Conservation (phyloP, 2,888 invertebrate genomes). For the Xestia xanthographa region DNA sequence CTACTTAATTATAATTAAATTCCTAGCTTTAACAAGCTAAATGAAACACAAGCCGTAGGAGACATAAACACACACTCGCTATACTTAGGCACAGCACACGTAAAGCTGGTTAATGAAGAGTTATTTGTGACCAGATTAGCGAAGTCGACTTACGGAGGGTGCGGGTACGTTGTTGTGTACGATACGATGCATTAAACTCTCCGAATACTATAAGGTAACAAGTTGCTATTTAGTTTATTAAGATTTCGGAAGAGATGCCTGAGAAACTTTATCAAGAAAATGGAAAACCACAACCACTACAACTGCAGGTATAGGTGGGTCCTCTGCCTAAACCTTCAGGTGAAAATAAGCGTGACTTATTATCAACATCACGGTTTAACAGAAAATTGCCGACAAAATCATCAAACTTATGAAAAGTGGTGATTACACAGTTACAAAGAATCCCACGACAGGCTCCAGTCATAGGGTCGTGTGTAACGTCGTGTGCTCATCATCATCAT, state of each 20-base stretch:
- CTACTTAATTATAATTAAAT: constrained; percentile 1
- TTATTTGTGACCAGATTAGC: constrained; percentile 76
- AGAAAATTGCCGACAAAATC: neutral
- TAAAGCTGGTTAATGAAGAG: constrained; percentile 75
- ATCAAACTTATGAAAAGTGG: neutral
- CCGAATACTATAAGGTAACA: neutral
- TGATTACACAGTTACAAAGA: neutral
- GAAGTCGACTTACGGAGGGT: constrained; percentile 42
- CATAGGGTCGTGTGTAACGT: too few relatives aligned
- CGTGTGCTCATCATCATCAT: neutral
- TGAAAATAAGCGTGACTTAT: neutral
- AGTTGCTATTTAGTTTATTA: neutral
- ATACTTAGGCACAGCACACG: neutral
- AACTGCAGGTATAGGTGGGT: too few relatives aligned
- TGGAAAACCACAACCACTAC: too few relatives aligned
- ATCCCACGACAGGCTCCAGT: neutral
- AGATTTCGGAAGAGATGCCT: neutral
- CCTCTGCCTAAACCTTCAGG: neutral
- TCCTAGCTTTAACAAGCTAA: constrained; percentile 12
- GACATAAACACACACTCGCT: neutral
- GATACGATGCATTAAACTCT: constrained; percentile 14
- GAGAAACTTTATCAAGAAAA: neutral
- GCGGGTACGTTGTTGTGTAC: constrained; percentile 57
- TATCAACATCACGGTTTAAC: neutral
- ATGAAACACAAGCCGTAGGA: constrained; percentile 17